These are phyloP conservation scores for Urocyon cinereoargenteus DNA, from an alignment of 2,797 vertebrate species.

Conservation along the genomic window DNA sequence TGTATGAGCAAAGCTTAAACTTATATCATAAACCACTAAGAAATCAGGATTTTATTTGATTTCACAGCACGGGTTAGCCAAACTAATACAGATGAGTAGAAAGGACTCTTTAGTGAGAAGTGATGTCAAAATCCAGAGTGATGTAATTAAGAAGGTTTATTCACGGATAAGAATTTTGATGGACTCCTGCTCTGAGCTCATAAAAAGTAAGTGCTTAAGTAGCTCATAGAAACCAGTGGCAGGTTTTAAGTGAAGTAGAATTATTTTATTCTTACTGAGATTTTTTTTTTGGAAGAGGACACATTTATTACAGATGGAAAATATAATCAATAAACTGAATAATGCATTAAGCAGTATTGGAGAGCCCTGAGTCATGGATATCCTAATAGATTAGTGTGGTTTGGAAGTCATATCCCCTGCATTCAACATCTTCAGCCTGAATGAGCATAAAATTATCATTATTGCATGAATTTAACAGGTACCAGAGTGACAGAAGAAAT, in stretches of 20 bases:
- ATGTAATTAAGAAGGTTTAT: constrained; percentile 11
- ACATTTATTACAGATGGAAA: constrained; percentile 62
- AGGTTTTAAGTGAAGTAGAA: constrained; percentile 59
- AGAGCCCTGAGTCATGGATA: background rate
- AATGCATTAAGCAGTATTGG: constrained; percentile 49
- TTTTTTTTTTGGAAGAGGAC: constrained; percentile 35
- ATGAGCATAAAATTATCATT: constrained; percentile 51
- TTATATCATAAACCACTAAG: background rate
- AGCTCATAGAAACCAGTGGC: background rate
- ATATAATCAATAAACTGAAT: constrained; percentile 72
- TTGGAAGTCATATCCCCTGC: background rate
- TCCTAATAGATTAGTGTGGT: constrained; percentile 1
- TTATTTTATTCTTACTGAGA: constrained; percentile 33
- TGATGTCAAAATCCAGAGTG: background rate
- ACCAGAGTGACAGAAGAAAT: background rate
- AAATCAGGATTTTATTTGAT: background rate
- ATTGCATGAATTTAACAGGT: background rate
- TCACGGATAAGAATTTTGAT: constrained; percentile 28
- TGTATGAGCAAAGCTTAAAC: constrained; percentile 32
- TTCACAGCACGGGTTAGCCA: background rate
- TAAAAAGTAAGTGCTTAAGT: constrained; percentile 53
- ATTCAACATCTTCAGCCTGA: constrained; percentile 41
- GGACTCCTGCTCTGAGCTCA: background rate
- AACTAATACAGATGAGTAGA: background rate
- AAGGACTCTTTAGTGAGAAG: constrained; percentile 27